Evolutionary conservation across 2,797 vertebrate genomes (phyloP), one percentile per base, ranked within the genome.

Genomic region (Sebastes wilsoni): DNA sequence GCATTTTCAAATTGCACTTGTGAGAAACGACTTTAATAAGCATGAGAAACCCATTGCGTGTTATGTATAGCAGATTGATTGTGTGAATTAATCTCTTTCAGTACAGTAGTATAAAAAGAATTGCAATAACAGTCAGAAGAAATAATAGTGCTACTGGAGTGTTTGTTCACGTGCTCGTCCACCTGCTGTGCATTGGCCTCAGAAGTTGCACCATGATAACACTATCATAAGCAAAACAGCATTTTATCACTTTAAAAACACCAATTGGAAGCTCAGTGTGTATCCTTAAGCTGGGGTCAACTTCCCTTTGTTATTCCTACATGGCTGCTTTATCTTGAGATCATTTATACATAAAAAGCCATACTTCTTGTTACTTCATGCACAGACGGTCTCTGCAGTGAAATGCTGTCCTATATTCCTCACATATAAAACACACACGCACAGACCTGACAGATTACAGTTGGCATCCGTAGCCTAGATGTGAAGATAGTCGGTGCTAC

Each of bases 381-480:
- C 23, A 25, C 72, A 46, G n/a, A n/a, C 74, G 11, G 34, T 52
- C 28, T 76, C 59, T 42, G 32, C 36, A 72, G 25, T 66, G 32
- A 56, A 74, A 65, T 23, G 6, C 25, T 73, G 79, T n/a, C 79
- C 80, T 60, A 73, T 69, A 79, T 84, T 83, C 30, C 38, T 68
- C n/a, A 66, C 16, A 58, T 42, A 59, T 61, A 61, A 73, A 70
- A 25, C 49, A 67, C 46, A 67, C 46, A 34, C 65, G 59, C 42
- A 25, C 22, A 23, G 14, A 70, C 68, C 49, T 83, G 87, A 91
- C 60, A 27, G 72, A 86, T 85, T 90, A 67, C 87, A 88, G 49
- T 81, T 84, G 84, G 82, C 83, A 82, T 82, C 81, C 49, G 23
- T 70, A 79, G 80, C 84, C 77, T 58, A 83, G 87, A 93, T 87